Evolutionary conservation across 2,797 vertebrate species (phyloP).

Genomic region (Salarias fasciatus): DNA sequence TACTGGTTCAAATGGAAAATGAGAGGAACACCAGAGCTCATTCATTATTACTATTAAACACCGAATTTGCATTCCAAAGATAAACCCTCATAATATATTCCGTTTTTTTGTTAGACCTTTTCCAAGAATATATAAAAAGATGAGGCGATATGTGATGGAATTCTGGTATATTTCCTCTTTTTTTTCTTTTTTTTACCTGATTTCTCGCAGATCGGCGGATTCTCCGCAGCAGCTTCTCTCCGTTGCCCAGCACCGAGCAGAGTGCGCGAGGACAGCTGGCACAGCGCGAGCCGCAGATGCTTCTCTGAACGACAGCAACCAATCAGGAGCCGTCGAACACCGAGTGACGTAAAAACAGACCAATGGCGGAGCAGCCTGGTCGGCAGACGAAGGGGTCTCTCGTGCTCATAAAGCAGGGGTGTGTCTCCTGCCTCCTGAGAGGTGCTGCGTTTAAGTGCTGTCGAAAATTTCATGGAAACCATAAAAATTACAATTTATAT

Average conservation of each 20-base stretch:
- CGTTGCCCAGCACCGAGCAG: slow-evolving; percentile 50
- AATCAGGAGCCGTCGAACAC: slow-evolving; percentile 41
- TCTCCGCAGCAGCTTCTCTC: slow-evolving; percentile 30
- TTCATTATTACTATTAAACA: no score
- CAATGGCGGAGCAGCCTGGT: slow-evolving; percentile 56
- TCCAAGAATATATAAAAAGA: no score
- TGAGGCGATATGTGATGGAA: no score
- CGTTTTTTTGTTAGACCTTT: no score
- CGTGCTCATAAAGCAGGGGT: slow-evolving; percentile 45
- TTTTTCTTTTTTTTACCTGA: slow-evolving; percentile 35
- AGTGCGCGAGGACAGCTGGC: slow-evolving; percentile 76
- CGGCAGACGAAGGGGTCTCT: slow-evolving; percentile 4
- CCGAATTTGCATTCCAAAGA: no score
- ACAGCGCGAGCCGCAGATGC: slow-evolving; percentile 71
- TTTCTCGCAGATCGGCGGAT: slow-evolving; percentile 22
- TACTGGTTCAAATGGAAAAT: no score
- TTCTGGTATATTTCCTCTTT: no score
- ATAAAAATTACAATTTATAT: no score
- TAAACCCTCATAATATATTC: no score
- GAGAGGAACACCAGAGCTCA: no score
- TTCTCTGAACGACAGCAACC: slow-evolving; percentile 39
- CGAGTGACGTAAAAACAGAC: slow-evolving; percentile 12
- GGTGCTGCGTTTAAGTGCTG: slow-evolving; percentile 37
- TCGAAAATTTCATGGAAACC: slow-evolving; percentile 30
- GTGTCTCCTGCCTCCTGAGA: slow-evolving; percentile 40